Conservation (phyloP, 92 coral and sea anemone species). For the Porites rus region DNA sequence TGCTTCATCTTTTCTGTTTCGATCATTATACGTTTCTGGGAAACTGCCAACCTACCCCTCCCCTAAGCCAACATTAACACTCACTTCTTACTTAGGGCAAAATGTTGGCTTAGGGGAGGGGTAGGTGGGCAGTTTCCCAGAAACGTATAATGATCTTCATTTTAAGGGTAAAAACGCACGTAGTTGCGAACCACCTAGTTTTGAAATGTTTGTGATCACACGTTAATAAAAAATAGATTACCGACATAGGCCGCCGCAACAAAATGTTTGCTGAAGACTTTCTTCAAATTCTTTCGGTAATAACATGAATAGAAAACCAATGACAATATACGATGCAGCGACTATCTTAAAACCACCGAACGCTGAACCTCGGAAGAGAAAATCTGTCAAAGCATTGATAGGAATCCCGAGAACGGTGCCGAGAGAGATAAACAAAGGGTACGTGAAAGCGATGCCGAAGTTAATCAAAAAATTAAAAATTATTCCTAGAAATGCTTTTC, state of each 20-base stretch:
- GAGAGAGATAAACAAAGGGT: conserved; percentile 89
- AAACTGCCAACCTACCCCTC: too few relatives aligned
- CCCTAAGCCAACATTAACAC: too few relatives aligned
- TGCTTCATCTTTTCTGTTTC: too few relatives aligned
- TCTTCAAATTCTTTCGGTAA: conserved; percentile 52
- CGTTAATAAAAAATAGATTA: too few relatives aligned
- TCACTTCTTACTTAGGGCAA: too few relatives aligned
- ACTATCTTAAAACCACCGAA: conserved; percentile 73
- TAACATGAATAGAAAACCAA: conserved; percentile 75
- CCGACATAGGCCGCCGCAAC: conserved; percentile 6
- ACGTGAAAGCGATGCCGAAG: conserved; percentile 92
- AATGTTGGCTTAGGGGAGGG: too few relatives aligned
- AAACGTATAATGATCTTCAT: too few relatives aligned
- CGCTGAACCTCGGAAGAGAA: conserved; percentile 69
- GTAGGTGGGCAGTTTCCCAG: too few relatives aligned
- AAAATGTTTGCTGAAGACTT: conserved; percentile 24
- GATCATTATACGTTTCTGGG: too few relatives aligned
- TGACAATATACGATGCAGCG: conserved; percentile 76
- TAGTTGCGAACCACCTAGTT: too few relatives aligned
- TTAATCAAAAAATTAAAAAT: conserved; percentile 82
- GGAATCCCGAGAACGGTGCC: conserved; percentile 96
- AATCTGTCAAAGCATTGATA: conserved; percentile 83
- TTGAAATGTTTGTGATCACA: too few relatives aligned
- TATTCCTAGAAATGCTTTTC: conserved; percentile 65
- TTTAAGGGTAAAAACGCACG: too few relatives aligned